Conservation (phyloP, 2,888 invertebrate species). For the Trachelus stipa region DNA sequence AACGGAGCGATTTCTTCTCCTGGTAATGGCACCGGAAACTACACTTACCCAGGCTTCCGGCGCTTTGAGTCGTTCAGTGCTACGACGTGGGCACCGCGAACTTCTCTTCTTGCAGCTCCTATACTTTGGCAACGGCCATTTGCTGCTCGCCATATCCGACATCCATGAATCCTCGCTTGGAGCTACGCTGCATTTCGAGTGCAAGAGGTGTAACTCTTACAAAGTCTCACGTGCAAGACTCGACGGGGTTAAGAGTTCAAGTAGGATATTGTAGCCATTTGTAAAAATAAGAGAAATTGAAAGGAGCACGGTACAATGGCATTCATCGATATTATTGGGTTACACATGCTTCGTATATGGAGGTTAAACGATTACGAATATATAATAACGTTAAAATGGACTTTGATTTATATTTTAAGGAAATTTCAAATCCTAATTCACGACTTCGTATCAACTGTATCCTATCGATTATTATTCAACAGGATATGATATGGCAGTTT, state of each 20-base stretch:
- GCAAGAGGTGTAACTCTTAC: not conserved
- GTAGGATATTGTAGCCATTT: not conserved
- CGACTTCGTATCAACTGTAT: not conserved
- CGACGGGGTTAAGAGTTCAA: not conserved
- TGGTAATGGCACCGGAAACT: conserved; percentile 60
- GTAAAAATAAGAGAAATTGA: not conserved
- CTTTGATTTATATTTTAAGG: not conserved
- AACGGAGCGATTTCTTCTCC: conserved; percentile 40
- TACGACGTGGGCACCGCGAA: conserved; percentile 19
- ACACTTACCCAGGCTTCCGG: conserved; percentile 57
- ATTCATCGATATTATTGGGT: not conserved
- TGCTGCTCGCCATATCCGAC: conserved; percentile 46
- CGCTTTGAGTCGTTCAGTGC: conserved; percentile 43
- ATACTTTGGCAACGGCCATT: conserved; percentile 40
- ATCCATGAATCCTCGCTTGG: conserved; percentile 42
- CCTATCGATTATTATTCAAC: not conserved
- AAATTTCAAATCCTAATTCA: not conserved
- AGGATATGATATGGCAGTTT: not conserved
- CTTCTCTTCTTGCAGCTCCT: conserved; percentile 21
- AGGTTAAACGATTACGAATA: not conserved
- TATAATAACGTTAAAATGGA: not conserved
- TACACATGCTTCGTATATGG: not conserved
- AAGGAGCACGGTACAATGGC: not conserved
- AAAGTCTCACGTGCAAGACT: not conserved
- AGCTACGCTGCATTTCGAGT: not conserved